Evolutionary conservation across 2,797 vertebrate species (phyloP).

Genomic region (Pterois miles): DNA sequence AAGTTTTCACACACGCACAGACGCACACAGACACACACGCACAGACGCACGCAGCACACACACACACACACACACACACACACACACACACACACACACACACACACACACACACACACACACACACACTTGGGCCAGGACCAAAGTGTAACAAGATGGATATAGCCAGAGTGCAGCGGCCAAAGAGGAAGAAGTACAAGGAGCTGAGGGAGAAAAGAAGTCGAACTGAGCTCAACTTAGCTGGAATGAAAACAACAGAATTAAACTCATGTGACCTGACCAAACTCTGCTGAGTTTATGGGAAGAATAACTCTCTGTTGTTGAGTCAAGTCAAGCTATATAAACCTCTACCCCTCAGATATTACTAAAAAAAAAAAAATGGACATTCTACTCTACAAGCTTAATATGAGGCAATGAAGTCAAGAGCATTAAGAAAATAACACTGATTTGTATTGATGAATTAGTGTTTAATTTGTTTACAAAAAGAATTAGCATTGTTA

Average conservation of each 20-base stretch:
- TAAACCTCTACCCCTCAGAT: not conserved
- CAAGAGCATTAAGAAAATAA: not conserved
- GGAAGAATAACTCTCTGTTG: not conserved
- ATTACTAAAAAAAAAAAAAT: not conserved
- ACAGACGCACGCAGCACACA: too few species aligned
- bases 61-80: slow-evolving; percentile 8
- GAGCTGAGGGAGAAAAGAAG: slow-evolving; percentile 38
- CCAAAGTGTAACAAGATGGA: slow-evolving; percentile 67
- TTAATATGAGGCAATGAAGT: not conserved
- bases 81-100: slow-evolving; percentile 4
- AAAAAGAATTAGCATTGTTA: too few species aligned
- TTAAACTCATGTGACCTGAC: slow-evolving; percentile 20
- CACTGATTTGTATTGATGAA: not conserved
- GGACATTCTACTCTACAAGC: not conserved
- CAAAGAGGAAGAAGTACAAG: slow-evolving; percentile 51
- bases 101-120: slow-evolving; percentile 17
- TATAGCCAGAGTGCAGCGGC: slow-evolving; percentile 44
- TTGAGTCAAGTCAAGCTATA: not conserved
- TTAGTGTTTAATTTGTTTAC: too few species aligned
- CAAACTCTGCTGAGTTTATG: not conserved
- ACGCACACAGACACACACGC: too few species aligned
- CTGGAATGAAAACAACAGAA: slow-evolving; percentile 45
- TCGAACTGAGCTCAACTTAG: slow-evolving; percentile 42
- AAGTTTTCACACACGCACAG: slow-evolving; percentile 43
- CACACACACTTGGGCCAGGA: slow-evolving; percentile 38